A percentile compares a stretch with the other conserved stretches of the same genome.
These are phyloP conservation scores for Thelaira solivaga DNA, from an alignment of 2,888 invertebrate species.

Conservation along the genomic window DNA sequence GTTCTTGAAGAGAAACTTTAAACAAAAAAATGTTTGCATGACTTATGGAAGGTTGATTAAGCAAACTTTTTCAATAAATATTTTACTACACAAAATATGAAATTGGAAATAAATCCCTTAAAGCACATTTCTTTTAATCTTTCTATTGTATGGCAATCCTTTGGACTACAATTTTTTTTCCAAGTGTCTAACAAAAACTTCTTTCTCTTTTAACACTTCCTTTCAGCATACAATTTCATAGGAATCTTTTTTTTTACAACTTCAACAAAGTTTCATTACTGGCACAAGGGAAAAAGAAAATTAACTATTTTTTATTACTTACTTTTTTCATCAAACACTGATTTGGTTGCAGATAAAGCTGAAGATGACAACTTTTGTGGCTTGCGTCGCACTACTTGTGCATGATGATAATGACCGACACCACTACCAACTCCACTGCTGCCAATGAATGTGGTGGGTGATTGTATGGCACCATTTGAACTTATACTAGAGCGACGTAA, in stretches of 20 bases:
- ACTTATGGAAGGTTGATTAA: no score
- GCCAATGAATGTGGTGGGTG: conserved; percentile 57
- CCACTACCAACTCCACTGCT: conserved; percentile 33
- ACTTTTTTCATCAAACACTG: conserved; percentile 61
- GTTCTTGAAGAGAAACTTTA: no score
- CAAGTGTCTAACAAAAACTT: not conserved
- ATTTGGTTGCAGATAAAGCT: conserved; percentile 29
- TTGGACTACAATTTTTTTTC: not conserved
- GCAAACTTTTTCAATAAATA: no score
- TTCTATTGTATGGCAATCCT: not conserved
- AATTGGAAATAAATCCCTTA: not conserved
- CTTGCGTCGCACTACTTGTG: conserved; percentile 33
- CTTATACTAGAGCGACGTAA: conserved; percentile 53
- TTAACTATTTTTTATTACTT: conserved; percentile 30
- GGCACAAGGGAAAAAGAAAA: not conserved
- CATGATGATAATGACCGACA: conserved; percentile 1
- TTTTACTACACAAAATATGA: no score
- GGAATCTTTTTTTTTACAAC: not conserved
- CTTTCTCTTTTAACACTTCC: not conserved
- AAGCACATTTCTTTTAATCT: not conserved
- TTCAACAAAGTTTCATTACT: not conserved
- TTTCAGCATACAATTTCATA: not conserved
- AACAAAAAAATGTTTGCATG: no score
- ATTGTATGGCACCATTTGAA: conserved; percentile 58
- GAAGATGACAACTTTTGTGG: conserved; percentile 35